phyloP scores from a whole-genome alignment of 2,113 vertebrate genomes.

The Pyrgilauda ruficollis region DNA sequence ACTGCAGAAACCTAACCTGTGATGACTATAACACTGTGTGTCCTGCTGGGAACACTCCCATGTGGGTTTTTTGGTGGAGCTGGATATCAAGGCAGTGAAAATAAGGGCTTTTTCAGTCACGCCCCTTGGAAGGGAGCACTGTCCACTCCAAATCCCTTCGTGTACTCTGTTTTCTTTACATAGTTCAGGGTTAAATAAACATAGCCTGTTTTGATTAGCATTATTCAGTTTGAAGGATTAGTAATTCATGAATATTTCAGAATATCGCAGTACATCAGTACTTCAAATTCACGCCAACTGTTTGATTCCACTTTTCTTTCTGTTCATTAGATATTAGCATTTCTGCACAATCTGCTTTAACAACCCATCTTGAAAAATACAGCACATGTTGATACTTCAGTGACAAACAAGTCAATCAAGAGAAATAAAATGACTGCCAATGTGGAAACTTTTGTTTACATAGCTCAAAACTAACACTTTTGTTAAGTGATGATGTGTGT shows the following conservation, averaged over 20 bases:
- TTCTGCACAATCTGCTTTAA: background rate
- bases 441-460: constrained; percentile 18
- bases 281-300: background rate
- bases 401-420: background rate
- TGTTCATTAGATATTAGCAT: background rate
- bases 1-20: background rate
- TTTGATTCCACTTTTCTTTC: constrained; percentile 12
- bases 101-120: background rate
- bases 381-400: background rate
- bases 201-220: background rate
- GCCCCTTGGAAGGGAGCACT: background rate
- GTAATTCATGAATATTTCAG: background rate
- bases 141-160: background rate
- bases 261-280: background rate
- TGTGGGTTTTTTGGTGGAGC: background rate
- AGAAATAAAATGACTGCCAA: constrained; percentile 7
- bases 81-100: background rate
- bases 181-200: background rate
- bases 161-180: background rate
- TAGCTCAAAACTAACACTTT: constrained; percentile 10
- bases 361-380: background rate
- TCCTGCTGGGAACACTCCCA: background rate
- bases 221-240: background rate
- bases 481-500: constrained; percentile 16
- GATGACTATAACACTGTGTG: background rate